Conservation (phyloP, 1,140 invertebrate species). For the Drosophila pandora region DNA sequence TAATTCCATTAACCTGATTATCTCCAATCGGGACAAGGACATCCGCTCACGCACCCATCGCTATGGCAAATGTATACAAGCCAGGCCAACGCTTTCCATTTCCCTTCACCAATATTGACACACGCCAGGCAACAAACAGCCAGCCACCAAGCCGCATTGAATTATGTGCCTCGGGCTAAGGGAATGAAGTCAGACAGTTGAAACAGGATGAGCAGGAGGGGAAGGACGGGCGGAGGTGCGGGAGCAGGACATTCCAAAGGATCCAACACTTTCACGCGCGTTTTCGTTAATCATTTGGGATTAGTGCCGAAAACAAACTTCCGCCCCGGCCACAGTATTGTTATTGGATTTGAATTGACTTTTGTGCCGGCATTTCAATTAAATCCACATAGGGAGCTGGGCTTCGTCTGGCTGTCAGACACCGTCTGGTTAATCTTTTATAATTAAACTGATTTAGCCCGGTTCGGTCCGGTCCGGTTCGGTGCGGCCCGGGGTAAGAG, state of each 20-base stretch:
- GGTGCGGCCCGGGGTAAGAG: conserved; percentile 6
- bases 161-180: conserved; percentile 59
- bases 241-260: conserved; percentile 17
- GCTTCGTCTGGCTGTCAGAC: conserved; percentile 25
- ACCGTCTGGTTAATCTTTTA: conserved; percentile 72
- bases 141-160: conserved; percentile 56
- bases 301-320: conserved; percentile 77
- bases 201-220: not conserved
- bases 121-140: conserved; percentile 19
- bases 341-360: conserved; percentile 78
- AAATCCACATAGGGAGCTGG: conserved; percentile 31
- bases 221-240: not conserved
- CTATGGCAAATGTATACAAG: conserved; percentile 26
- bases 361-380: conserved; percentile 72
- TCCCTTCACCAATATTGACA: conserved; percentile 55
- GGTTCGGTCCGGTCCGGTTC: conserved; percentile 1
- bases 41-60: conserved; percentile 41
- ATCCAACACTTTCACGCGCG: conserved; percentile 76
- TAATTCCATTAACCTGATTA: conserved; percentile 26
- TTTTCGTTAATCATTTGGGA: conserved; percentile 80
- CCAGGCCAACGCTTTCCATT: conserved; percentile 34
- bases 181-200: conserved; percentile 13
- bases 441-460: conserved; percentile 76
- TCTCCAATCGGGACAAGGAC: conserved; percentile 26
- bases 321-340: conserved; percentile 50